Percentiles rank a stretch among this genome's conserved stretches.
phyloP scores from a whole-genome alignment of 2,888 invertebrate species.

The Sympetrum striolatum region DNA sequence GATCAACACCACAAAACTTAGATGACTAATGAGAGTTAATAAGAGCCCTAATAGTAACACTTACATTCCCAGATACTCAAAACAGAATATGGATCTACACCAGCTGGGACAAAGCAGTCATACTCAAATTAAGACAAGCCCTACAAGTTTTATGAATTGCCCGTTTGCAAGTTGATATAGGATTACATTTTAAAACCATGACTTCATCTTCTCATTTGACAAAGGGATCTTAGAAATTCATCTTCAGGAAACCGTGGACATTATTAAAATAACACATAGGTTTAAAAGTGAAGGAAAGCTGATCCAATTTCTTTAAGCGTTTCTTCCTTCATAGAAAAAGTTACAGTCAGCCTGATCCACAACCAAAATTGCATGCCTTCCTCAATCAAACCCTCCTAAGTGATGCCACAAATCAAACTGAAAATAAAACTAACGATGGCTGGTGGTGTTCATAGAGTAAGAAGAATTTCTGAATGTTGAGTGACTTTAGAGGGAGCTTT shows the following conservation, averaged over 20 bases:
- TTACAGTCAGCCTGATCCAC: neutral
- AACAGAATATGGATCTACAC: neutral
- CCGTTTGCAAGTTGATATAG: neutral
- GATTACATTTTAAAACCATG: neutral
- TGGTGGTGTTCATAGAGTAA: neutral
- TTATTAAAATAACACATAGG: neutral
- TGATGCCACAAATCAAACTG: conserved; percentile 20
- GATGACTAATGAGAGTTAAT: neutral
- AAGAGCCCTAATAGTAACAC: neutral
- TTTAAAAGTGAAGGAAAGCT: neutral
- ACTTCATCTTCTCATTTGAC: neutral
- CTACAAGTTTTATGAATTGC: conserved; percentile 2
- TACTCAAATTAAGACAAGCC: conserved; percentile 25
- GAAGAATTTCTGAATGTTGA: neutral
- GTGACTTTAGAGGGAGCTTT: conserved; percentile 11
- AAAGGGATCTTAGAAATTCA: neutral
- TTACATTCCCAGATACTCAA: neutral
- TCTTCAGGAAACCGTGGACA: neutral
- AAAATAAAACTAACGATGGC: neutral
- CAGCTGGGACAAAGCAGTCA: conserved; percentile 17
- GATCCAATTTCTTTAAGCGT: neutral
- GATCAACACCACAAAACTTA: neutral
- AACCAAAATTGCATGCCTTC: conserved; percentile 6
- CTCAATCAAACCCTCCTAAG: neutral
- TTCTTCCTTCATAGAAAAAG: conserved; percentile 1